Conservation (phyloP, 64 coral and sea anemone species). For the Porites lutea region DNA sequence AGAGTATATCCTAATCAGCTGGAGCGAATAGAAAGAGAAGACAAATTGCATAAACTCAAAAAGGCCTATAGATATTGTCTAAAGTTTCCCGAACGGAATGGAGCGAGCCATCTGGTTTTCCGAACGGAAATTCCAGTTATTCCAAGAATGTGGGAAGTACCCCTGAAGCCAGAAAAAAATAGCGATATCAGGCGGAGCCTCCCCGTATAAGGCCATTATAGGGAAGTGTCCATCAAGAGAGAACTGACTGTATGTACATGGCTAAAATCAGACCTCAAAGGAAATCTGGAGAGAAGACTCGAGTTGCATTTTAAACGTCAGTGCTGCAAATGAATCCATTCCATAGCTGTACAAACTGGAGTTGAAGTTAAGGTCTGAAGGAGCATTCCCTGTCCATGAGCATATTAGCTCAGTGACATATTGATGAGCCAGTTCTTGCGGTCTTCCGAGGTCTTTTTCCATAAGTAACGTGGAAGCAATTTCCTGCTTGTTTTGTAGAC, state of each 20-base stretch:
- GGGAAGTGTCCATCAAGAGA: background rate
- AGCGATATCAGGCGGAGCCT: no score
- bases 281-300: constrained; percentile 76
- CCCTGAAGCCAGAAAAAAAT: no score
- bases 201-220: no score
- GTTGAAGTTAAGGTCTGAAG: constrained; percentile 72
- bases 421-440: constrained; percentile 49
- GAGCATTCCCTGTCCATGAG: constrained; percentile 51
- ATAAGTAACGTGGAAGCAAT: constrained; percentile 52
- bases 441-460: constrained; percentile 57
- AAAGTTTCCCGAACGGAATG: no score
- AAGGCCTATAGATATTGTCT: no score
- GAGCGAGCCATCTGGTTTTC: no score
- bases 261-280: constrained; percentile 66
- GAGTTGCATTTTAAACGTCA: constrained; percentile 83
- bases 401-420: constrained; percentile 56
- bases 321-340: constrained; percentile 65
- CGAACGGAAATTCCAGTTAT: no score
- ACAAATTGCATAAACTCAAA: no score
- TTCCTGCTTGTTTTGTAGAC: constrained; percentile 11
- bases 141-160: no score
- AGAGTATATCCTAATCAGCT: no score
- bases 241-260: background rate
- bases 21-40: no score
- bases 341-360: constrained; percentile 78